These are phyloP conservation scores for Drosophila sordidapex DNA, from an alignment of 2,888 invertebrate species.

Conservation along the genomic window DNA sequence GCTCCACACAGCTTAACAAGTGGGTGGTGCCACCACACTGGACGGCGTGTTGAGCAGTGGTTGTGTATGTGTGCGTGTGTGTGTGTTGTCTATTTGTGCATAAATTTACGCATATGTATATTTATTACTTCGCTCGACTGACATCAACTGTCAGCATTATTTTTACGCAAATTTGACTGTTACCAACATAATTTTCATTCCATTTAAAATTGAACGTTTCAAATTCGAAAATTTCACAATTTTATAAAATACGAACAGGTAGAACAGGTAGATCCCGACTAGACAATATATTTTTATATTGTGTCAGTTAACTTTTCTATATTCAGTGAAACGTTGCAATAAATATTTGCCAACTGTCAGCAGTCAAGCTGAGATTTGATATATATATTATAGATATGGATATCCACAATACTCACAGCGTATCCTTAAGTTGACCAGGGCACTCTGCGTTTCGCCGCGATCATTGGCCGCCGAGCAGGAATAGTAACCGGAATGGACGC, in stretches of 20 bases:
- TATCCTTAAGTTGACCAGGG: slow-evolving; percentile 91
- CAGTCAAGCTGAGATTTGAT: background rate
- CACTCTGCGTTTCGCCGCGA: slow-evolving; percentile 92
- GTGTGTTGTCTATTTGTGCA: slow-evolving; percentile 62
- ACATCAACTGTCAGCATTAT: slow-evolving; percentile 79
- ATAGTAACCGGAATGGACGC: slow-evolving; percentile 93
- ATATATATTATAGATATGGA: background rate
- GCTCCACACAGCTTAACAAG: slow-evolving; percentile 26
- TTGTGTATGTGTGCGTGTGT: slow-evolving; percentile 12
- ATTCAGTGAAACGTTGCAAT: background rate
- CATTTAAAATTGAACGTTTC: slow-evolving; percentile 41
- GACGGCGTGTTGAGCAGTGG: slow-evolving; percentile 11
- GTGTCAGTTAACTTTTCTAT: background rate
- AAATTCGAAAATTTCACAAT: background rate
- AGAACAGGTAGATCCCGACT: background rate
- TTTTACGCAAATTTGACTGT: slow-evolving; percentile 53
- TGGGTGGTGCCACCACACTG: slow-evolving; percentile 16
- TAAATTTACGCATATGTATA: slow-evolving; percentile 76
- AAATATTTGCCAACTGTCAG: background rate
- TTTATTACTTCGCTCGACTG: slow-evolving; percentile 74
- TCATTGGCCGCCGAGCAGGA: slow-evolving; percentile 93
- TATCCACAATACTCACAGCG: slow-evolving; percentile 89
- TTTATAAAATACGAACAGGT: background rate
- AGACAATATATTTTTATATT: background rate
- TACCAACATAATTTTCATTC: slow-evolving; percentile 44